Conservation (phyloP, 2,113 vertebrate genomes). For the Apodemus speciosus region DNA sequence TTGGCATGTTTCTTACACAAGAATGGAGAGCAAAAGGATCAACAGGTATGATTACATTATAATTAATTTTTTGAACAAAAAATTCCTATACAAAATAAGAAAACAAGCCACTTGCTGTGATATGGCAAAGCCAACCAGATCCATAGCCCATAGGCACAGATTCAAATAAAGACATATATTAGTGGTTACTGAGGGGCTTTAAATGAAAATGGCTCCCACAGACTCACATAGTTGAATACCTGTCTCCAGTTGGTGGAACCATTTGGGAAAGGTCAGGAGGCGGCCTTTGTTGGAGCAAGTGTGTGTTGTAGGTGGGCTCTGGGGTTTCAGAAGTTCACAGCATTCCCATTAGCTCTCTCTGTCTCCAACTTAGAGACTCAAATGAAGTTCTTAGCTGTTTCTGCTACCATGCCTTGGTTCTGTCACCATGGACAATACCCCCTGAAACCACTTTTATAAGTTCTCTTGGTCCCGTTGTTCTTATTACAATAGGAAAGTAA, state of each 20-base stretch:
- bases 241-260: too few relatives aligned
- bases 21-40: neutral
- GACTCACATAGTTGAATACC: neutral
- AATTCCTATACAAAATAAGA: neutral
- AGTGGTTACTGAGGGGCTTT: neutral
- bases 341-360: neutral
- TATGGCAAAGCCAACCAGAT: constrained; percentile 1
- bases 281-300: neutral
- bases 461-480: neutral
- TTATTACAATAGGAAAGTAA: neutral
- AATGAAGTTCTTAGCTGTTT: neutral
- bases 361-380: neutral
- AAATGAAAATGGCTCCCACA: neutral
- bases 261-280: neutral
- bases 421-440: neutral
- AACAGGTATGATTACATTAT: neutral
- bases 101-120: neutral
- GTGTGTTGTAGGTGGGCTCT: neutral
- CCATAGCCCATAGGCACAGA: neutral
- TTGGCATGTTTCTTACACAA: neutral
- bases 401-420: neutral
- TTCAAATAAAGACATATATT: neutral
- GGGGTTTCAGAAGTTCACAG: neutral
- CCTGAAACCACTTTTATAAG: neutral
- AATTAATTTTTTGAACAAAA: constrained; percentile 41